These are phyloP conservation scores for Scartelaos histophorus DNA, from an alignment of 2,113 vertebrate genomes.

Conservation along the genomic window DNA sequence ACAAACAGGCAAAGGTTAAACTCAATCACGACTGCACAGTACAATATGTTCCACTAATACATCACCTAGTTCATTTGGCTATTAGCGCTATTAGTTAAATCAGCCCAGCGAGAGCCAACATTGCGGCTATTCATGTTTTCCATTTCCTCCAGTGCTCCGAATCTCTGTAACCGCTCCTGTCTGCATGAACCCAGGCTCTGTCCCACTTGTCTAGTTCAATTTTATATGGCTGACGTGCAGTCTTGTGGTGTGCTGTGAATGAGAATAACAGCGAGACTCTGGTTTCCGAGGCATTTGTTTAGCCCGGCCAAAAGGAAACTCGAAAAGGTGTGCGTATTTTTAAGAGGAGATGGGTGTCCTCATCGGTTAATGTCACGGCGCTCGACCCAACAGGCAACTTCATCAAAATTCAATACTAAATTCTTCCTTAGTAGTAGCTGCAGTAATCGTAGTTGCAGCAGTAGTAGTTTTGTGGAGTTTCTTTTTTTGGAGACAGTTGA, in stretches of 20 bases:
- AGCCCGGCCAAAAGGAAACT: constrained; percentile 12
- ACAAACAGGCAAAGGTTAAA: background rate
- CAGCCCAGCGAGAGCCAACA: background rate
- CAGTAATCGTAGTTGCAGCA: too few relatives aligned
- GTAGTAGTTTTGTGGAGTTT: too few relatives aligned
- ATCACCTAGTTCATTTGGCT: constrained; percentile 6
- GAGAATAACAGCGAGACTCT: constrained; percentile 2
- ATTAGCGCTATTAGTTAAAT: constrained; percentile 5
- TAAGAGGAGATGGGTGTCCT: background rate
- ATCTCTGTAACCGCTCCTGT: background rate
- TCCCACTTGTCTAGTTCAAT: constrained; percentile 3
- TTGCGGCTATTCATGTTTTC: constrained; percentile 5
- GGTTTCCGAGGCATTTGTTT: background rate
- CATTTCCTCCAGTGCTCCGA: background rate
- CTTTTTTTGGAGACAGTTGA: too few relatives aligned
- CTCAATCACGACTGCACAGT: background rate
- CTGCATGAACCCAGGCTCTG: constrained; percentile 1
- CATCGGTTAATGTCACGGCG: constrained; percentile 46
- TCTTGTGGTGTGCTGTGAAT: background rate
- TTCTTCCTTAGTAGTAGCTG: too few relatives aligned
- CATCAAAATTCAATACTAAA: too few relatives aligned
- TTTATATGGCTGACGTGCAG: constrained; percentile 5
- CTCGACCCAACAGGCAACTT: too few relatives aligned
- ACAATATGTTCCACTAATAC: background rate
- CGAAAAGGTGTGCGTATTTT: constrained; percentile 10